phyloP scores from a whole-genome alignment of 2,888 invertebrate genomes.

The Nomada lathburiana region DNA sequence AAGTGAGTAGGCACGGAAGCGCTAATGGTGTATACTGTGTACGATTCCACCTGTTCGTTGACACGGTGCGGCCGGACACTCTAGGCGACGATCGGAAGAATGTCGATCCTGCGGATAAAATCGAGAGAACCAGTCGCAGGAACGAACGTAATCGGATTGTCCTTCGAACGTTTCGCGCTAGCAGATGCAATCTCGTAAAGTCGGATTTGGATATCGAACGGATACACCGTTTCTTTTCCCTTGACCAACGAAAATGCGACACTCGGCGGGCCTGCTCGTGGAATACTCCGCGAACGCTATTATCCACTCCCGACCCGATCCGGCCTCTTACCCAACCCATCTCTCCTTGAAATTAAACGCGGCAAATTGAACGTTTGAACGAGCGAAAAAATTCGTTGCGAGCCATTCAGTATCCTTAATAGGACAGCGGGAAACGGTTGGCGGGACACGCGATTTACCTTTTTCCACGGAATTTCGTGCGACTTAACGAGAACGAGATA shows the following conservation, averaged over 20 bases:
- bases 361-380: neutral
- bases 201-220: slow-evolving; percentile 43
- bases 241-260: neutral
- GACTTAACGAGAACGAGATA: slow-evolving; percentile 15
- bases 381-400: neutral
- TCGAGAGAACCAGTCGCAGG: neutral
- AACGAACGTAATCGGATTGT: slow-evolving; percentile 53
- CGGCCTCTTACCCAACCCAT: neutral
- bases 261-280: neutral
- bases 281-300: neutral
- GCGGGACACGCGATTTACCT: neutral
- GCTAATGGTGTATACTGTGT: neutral
- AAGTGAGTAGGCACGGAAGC: slow-evolving; percentile 68
- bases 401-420: neutral
- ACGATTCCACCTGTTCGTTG: neutral
- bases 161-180: slow-evolving; percentile 37
- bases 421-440: neutral
- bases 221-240: neutral
- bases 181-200: slow-evolving; percentile 44
- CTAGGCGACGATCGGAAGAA: neutral
- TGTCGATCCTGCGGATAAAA: neutral
- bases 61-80: neutral
- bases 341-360: neutral
- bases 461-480: neutral
- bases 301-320: neutral